Base-by-base conservation (phyloP, 2,113 vertebrate genomes). In the Entelurus aequoreus region DNA sequence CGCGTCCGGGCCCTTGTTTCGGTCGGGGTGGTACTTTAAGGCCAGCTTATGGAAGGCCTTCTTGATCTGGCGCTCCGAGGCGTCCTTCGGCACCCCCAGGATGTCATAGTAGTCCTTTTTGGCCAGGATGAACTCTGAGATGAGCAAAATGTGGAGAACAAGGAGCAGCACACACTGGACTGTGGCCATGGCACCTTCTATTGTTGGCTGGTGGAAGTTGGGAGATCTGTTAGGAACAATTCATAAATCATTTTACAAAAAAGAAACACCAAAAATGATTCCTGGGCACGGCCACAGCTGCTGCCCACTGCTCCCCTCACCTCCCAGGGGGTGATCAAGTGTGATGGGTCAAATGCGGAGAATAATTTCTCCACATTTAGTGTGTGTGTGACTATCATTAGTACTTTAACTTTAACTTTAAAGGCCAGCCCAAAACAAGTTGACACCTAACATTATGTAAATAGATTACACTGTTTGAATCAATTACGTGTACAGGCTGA, bases 41-140 rank as follows among this genome's bases (percentile, higher is more conserved):
- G 95, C 96, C 72, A 99, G 81, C 48, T 94, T 96, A 51, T 98
- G 95, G 88, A 99, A 99, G 0, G 95, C 94, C 71, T 99, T 99
- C 86, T 99, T 98, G 76, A 99, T 96, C 76, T 97, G 94, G 7
- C 94, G 93, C 16, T 97, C 94, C 5, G 93, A 92, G 16, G 96
- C 94, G 14, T 92, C 94, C 87, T 88, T 95, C 49, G 96, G 93
- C 69, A 99, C 90, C 65, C 95, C 96, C 69, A 99, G 90, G 21
- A 98, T 89, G 63, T 96, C 94, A 62, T 99, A 99, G 82, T 96
- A 98, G 86, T 92, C 96, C 68, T 92, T 91, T 55, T 92, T 91
- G 4, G 95, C 96, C 79, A 97, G 75, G 86, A 98, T 94, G 79
- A 98, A 87, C 86, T 98, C 96, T 0, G 93, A 92, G 89, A 98